phyloP scores from a whole-genome alignment of 2,888 invertebrate species.

The Tachina grossa region DNA sequence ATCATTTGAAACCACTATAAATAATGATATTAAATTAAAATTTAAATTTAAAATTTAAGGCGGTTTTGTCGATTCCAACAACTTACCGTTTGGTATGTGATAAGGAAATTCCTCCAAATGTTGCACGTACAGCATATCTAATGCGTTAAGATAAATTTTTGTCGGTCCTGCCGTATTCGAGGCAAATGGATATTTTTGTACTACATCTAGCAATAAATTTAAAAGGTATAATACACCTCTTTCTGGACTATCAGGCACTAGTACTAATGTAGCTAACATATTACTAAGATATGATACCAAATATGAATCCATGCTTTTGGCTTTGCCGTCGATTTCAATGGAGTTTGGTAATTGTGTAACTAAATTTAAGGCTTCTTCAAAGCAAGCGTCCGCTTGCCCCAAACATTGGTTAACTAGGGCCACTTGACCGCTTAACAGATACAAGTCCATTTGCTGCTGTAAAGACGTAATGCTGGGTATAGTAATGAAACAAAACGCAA shows the following conservation, averaged over 20 bases:
- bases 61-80: neutral
- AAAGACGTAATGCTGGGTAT: slow-evolving; percentile 95
- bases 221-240: slow-evolving; percentile 92
- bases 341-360: slow-evolving; percentile 90
- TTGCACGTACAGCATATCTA: slow-evolving; percentile 91
- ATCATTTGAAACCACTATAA: slow-evolving; percentile 94
- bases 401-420: slow-evolving; percentile 94
- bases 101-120: slow-evolving; percentile 93
- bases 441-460: slow-evolving; percentile 91
- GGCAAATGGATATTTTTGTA: slow-evolving; percentile 90
- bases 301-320: slow-evolving; percentile 88
- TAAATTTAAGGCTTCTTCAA: slow-evolving; percentile 92
- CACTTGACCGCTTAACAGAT: slow-evolving; percentile 93
- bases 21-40: slow-evolving; percentile 37
- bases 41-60: neutral
- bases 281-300: slow-evolving; percentile 88
- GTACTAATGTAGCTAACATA: slow-evolving; percentile 91
- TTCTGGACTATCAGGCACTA: slow-evolving; percentile 95
- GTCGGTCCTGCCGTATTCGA: slow-evolving; percentile 87
- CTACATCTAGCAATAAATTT: slow-evolving; percentile 90
- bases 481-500: slow-evolving; percentile 97
- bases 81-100: slow-evolving; percentile 88
- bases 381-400: slow-evolving; percentile 97
- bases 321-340: slow-evolving; percentile 89
- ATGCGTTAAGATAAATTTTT: slow-evolving; percentile 88